A percentile compares a stretch with the other conserved stretches of the same genome.
phyloP scores from a whole-genome alignment of 2,888 invertebrate genomes.

The Drosophila testacea region DNA sequence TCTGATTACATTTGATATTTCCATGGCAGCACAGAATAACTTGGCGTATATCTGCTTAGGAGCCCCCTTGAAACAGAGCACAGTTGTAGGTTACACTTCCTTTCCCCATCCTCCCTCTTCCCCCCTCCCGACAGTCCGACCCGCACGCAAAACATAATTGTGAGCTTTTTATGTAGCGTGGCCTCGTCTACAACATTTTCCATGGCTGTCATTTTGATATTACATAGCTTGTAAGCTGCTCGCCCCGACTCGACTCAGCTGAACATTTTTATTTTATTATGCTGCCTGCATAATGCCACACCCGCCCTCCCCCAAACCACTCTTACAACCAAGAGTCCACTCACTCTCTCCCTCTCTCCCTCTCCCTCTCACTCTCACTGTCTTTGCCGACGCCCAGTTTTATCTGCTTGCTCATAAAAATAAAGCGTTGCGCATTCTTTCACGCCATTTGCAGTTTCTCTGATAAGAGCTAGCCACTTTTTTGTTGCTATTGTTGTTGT shows the following conservation, averaged over 20 bases:
- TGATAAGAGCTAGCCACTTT: conserved; percentile 71
- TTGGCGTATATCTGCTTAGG: conserved; percentile 55
- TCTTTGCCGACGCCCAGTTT: conserved; percentile 44
- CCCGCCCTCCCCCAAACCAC: not conserved
- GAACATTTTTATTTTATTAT: conserved; percentile 76
- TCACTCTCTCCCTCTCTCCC: not conserved
- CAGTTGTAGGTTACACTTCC: conserved; percentile 12
- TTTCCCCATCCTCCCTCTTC: not conserved
- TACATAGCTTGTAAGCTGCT: conserved; percentile 73
- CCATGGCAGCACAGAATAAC: conserved; percentile 31
- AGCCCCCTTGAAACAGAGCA: conserved; percentile 22
- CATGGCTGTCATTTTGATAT: conserved; percentile 76
- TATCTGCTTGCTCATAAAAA: conserved; percentile 77
- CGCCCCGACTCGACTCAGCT: conserved; percentile 26
- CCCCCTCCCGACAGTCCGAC: not conserved
- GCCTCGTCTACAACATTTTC: conserved; percentile 66
- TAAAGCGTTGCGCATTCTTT: conserved; percentile 80
- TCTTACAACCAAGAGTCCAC: conserved; percentile 14
- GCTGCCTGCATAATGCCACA: conserved; percentile 71
- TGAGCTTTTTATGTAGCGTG: conserved; percentile 73
- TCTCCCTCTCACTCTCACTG: not conserved
- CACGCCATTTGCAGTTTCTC: conserved; percentile 79
- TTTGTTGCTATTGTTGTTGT: conserved; percentile 7
- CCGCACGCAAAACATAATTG: conserved; percentile 61
- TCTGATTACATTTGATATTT: conserved; percentile 65